These are phyloP conservation scores for Bombylius discolor DNA, from an alignment of 2,888 invertebrate genomes.

Conservation along the genomic window DNA sequence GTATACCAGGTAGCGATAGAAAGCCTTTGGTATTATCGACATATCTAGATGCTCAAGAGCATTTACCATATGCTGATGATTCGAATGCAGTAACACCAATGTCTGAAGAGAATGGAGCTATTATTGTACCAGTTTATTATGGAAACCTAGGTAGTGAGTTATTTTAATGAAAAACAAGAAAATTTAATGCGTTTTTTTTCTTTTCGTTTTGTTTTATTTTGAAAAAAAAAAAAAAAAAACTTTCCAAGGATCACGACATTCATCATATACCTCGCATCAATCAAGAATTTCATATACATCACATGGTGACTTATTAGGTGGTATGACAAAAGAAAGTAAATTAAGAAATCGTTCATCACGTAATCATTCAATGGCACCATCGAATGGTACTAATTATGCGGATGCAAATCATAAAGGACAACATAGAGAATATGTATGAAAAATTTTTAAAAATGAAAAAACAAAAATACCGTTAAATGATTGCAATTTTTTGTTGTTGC, in stretches of 20 bases:
- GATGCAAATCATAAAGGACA: conserved; percentile 47
- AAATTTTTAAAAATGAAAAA: not conserved
- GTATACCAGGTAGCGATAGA: conserved; percentile 72
- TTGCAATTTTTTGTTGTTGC: too few relatives aligned
- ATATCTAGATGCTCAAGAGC: conserved; percentile 87
- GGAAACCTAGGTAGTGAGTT: conserved; percentile 56
- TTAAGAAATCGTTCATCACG: conserved; percentile 62
- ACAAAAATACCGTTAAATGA: too few relatives aligned
- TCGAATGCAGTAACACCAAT: conserved; percentile 95
- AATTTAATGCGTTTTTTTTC: conserved; percentile 1
- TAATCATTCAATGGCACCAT: conserved; percentile 51
- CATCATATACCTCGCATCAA: conserved; percentile 91
- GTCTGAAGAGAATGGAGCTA: conserved; percentile 94
- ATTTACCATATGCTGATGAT: conserved; percentile 93
- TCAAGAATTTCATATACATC: conserved; percentile 89
- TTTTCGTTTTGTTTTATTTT: not conserved
- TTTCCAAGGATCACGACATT: conserved; percentile 64
- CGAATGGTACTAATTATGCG: conserved; percentile 43
- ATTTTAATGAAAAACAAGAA: not conserved
- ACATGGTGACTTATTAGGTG: conserved; percentile 78
- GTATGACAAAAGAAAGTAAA: conserved; percentile 73
- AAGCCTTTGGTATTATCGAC: conserved; percentile 89
- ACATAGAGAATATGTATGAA: conserved; percentile 59
- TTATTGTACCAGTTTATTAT: conserved; percentile 83
- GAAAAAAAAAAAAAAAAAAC: not conserved